Evolutionary conservation across 2,888 invertebrate species (phyloP).

Genomic region (Lasioglossum zephyrum): DNA sequence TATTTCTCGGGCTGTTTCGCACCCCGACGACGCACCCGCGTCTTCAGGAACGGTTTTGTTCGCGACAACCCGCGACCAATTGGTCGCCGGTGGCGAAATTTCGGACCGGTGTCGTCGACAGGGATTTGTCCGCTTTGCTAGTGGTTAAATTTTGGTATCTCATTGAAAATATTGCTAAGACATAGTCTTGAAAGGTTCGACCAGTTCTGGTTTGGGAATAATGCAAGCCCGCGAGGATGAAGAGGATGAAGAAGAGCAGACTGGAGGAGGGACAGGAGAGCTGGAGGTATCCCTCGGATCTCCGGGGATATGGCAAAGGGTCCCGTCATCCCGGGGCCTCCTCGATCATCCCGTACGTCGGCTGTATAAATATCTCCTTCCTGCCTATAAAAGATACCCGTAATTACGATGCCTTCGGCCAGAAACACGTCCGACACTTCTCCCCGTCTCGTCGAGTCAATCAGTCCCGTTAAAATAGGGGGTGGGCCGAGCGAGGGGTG

Average conservation of each 20-base stretch:
- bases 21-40: slow-evolving; percentile 39
- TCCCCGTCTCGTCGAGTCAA: slow-evolving; percentile 50
- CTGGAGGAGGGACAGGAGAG: slow-evolving; percentile 30
- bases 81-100: background rate
- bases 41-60: slow-evolving; percentile 35
- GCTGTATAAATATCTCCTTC: slow-evolving; percentile 83
- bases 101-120: background rate
- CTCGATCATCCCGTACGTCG: slow-evolving; percentile 81
- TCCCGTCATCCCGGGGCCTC: slow-evolving; percentile 79
- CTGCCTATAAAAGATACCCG: slow-evolving; percentile 82
- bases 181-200: too few species aligned
- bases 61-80: slow-evolving; percentile 15
- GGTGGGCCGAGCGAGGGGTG: background rate
- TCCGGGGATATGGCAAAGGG: slow-evolving; percentile 69
- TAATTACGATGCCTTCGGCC: slow-evolving; percentile 80
- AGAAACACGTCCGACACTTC: slow-evolving; percentile 75
- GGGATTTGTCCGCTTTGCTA: background rate
- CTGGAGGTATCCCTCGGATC: slow-evolving; percentile 41
- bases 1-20: slow-evolving; percentile 69
- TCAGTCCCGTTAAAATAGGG: slow-evolving; percentile 14
- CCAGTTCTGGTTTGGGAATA: too few species aligned
- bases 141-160: background rate
- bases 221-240: background rate
- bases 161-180: too few species aligned
- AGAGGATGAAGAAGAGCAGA: slow-evolving; percentile 28